These are phyloP conservation scores for Blastobasis lacticolella DNA, from an alignment of 2,888 invertebrate species.

Conservation along the genomic window DNA sequence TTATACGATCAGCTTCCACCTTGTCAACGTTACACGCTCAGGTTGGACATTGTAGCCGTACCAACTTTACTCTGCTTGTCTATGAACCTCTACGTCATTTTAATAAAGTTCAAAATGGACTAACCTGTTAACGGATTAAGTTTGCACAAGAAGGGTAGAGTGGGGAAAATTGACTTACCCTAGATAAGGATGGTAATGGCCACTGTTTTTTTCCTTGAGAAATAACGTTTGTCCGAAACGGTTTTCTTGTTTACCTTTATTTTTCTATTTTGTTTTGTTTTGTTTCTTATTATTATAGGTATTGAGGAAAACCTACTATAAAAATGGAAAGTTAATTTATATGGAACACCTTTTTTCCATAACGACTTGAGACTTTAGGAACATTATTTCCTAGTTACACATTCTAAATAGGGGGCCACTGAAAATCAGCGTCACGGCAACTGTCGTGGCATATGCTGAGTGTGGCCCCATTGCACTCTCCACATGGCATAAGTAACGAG, in stretches of 20 bases:
- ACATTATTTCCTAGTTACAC: too few species aligned
- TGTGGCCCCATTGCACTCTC: too few species aligned
- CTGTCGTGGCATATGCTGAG: too few species aligned
- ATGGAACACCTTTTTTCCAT: too few species aligned
- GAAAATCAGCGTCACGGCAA: too few species aligned
- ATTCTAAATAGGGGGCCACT: too few species aligned
- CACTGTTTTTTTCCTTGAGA: conserved; percentile 54
- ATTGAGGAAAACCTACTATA: too few species aligned
- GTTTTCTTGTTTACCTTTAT: conserved; percentile 64
- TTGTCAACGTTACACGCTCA: conserved; percentile 68
- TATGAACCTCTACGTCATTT: conserved; percentile 12
- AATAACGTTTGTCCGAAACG: conserved; percentile 59
- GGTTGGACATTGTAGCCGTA: conserved; percentile 54
- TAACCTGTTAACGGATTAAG: conserved; percentile 5
- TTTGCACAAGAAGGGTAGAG: conserved; percentile 32
- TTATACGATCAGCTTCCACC: conserved; percentile 70
- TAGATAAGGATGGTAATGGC: conserved; percentile 66
- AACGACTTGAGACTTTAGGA: too few species aligned
- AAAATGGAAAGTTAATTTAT: too few species aligned
- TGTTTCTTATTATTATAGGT: too few species aligned
- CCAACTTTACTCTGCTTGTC: conserved; percentile 14
- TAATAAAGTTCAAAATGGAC: conserved; percentile 20
- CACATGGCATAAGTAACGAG: too few species aligned
- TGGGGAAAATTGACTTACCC: conserved; percentile 69
- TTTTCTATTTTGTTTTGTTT: conserved; percentile 51